Conservation (phyloP, 2,797 vertebrate genomes). For the Heliangelus exortis region DNA sequence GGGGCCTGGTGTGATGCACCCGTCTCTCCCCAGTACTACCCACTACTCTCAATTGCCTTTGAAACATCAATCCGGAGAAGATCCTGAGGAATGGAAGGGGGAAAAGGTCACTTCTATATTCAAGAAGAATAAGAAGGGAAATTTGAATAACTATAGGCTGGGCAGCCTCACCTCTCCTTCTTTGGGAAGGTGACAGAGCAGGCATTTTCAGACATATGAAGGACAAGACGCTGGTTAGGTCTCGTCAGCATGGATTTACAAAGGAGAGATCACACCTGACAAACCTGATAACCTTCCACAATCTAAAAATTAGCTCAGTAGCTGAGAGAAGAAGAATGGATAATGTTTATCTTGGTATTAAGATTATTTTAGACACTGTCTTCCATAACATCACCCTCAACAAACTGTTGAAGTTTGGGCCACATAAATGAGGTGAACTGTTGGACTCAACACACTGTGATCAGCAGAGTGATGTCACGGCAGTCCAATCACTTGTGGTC, state of each 20-base stretch:
- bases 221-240: neutral
- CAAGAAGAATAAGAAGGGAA: neutral
- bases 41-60: neutral
- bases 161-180: neutral
- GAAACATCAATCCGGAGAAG: neutral
- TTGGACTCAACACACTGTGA: neutral
- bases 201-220: neutral
- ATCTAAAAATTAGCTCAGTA: neutral
- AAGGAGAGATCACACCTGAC: neutral
- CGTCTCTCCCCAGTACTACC: neutral
- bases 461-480: neutral
- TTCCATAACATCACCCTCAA: neutral
- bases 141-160: neutral
- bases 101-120: neutral
- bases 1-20: neutral
- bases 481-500: no score
- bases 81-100: neutral
- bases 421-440: rapidly evolving
- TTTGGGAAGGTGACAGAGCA: neutral
- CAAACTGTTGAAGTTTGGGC: neutral
- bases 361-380: neutral
- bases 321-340: neutral
- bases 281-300: neutral
- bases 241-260: neutral
- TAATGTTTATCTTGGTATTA: neutral